These are phyloP conservation scores for Pheucticus melanocephalus DNA, from an alignment of 2,113 vertebrate genomes.

Conservation along the genomic window DNA sequence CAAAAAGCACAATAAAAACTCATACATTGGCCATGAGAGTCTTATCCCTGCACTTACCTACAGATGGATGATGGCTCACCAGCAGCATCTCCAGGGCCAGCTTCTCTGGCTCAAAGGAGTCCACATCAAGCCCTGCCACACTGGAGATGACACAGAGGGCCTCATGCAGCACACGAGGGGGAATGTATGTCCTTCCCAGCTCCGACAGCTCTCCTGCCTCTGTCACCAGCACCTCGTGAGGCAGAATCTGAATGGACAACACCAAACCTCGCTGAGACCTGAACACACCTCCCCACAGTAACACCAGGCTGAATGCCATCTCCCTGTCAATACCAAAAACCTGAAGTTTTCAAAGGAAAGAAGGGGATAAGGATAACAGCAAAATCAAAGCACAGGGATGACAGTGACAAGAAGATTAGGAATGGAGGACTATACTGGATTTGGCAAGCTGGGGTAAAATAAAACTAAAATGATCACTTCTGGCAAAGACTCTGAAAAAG, in stretches of 20 bases:
- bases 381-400: background rate
- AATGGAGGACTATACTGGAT: background rate
- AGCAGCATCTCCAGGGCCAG: conserved; percentile 88
- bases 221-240: conserved; percentile 78
- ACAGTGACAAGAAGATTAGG: background rate
- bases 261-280: background rate
- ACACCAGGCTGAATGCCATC: background rate
- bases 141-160: conserved; percentile 84
- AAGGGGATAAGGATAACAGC: background rate
- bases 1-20: background rate
- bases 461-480: background rate
- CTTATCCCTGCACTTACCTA: conserved; percentile 74
- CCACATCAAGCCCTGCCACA: conserved; percentile 79
- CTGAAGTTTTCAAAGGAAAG: background rate
- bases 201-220: conserved; percentile 88
- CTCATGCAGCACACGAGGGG: conserved; percentile 85
- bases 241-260: conserved; percentile 77
- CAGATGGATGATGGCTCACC: conserved; percentile 88
- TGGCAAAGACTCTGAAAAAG: background rate
- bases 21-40: background rate
- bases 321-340: background rate
- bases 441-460: background rate
- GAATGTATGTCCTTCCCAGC: conserved; percentile 77
- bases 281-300: background rate
- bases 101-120: conserved; percentile 78